Conservation (phyloP, 2,797 vertebrate species). For the Enteromius radiatus region DNA sequence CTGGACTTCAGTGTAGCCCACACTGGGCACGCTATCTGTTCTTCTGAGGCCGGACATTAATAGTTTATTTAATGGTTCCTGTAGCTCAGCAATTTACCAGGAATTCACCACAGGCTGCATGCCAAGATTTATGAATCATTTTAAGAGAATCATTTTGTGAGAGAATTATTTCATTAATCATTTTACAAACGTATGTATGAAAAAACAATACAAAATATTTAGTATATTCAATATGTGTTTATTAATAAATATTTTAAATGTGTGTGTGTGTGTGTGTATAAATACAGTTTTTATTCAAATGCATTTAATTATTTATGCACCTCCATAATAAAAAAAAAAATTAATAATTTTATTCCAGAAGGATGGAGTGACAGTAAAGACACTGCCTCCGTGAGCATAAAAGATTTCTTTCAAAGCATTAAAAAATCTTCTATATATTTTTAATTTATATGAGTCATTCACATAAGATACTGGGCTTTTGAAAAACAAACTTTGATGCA, state of each 20-base stretch:
- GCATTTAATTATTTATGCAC: background rate
- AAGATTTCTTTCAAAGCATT: background rate
- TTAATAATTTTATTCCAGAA: too few species aligned
- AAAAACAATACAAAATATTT: background rate
- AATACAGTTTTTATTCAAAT: background rate
- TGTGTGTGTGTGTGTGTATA: too few species aligned
- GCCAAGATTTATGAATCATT: background rate
- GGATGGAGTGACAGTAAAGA: background rate
- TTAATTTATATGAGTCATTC: background rate
- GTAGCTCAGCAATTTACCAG: slow-evolving; percentile 25
- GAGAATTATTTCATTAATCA: background rate
- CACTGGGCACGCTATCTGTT: background rate
- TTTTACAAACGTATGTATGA: background rate
- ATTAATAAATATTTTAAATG: background rate
- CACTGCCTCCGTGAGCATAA: background rate
- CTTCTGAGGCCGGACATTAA: slow-evolving; percentile 21
- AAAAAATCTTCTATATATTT: background rate
- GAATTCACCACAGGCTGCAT: background rate
- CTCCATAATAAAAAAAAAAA: too few species aligned
- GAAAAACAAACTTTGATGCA: background rate
- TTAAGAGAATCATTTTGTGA: background rate
- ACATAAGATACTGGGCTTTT: background rate
- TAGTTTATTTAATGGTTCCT: slow-evolving; percentile 25
- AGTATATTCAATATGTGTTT: background rate
- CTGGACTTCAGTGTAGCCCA: slow-evolving; percentile 17